Evolutionary conservation across 1,140 invertebrate species (phyloP).

Genomic region (Aphaenogaster rudis): DNA sequence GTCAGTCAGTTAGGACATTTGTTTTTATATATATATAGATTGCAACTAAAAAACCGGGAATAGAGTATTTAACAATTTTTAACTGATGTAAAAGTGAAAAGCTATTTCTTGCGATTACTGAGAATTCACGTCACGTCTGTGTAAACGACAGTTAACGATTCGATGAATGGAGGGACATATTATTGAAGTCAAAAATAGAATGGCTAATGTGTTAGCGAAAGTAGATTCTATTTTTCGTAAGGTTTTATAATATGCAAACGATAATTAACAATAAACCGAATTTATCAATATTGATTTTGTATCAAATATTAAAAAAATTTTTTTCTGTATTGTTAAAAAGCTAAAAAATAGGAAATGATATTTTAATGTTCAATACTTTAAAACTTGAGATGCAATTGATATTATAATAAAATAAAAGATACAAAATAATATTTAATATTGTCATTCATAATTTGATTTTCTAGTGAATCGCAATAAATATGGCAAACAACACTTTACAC

Average conservation of each 20-base stretch:
- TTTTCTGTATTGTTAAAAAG: not conserved
- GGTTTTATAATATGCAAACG: not conserved
- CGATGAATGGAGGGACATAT: slow-evolving; percentile 4
- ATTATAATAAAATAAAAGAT: not conserved
- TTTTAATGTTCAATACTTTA: not conserved
- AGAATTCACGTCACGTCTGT: not conserved
- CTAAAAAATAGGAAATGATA: not conserved
- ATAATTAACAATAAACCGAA: not conserved
- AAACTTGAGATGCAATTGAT: not conserved
- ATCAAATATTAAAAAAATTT: not conserved
- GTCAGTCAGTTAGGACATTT: no score
- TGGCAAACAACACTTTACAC: not conserved
- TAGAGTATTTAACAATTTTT: not conserved
- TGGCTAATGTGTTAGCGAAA: slow-evolving; percentile 13
- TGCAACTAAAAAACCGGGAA: slow-evolving; percentile 1
- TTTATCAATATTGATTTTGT: not conserved
- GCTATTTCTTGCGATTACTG: not conserved
- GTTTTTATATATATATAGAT: no score
- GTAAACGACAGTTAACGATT: not conserved
- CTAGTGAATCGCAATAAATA: slow-evolving; percentile 24
- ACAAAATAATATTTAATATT: not conserved
- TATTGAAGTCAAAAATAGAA: not conserved
- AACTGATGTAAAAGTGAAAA: not conserved
- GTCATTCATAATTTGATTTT: not conserved
- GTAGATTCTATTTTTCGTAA: slow-evolving; percentile 11